These are phyloP conservation scores for Drosophila lutescens DNA, from an alignment of 2,888 invertebrate species.

Conservation along the genomic window DNA sequence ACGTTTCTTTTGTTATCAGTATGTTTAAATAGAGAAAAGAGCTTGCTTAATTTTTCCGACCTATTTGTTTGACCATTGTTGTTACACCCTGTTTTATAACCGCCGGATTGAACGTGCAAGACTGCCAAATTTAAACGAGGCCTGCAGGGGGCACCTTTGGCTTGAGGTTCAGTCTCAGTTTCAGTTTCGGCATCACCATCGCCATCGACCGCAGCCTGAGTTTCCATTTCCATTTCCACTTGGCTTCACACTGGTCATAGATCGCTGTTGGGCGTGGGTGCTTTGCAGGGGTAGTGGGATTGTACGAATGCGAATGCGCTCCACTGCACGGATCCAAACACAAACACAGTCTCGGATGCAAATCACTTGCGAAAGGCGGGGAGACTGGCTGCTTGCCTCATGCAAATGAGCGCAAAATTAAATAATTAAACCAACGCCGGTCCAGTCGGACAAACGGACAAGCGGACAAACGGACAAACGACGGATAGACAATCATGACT, in stretches of 20 bases:
- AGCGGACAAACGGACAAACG: slow-evolving; percentile 3
- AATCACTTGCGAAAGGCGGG: slow-evolving; percentile 59
- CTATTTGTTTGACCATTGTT: background rate
- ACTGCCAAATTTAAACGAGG: slow-evolving; percentile 17
- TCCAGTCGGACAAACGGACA: slow-evolving; percentile 2
- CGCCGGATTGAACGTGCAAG: slow-evolving; percentile 24
- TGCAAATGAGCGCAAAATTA: slow-evolving; percentile 78
- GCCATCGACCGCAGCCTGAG: slow-evolving; percentile 2
- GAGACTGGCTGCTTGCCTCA: slow-evolving; percentile 28
- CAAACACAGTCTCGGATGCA: slow-evolving; percentile 57
- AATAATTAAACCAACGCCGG: slow-evolving; percentile 71
- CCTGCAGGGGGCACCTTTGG: slow-evolving; percentile 26
- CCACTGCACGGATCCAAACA: slow-evolving; percentile 55
- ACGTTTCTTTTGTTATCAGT: too few species aligned
- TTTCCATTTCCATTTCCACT: slow-evolving; percentile 40
- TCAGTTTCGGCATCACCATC: background rate
- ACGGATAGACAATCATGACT: slow-evolving; percentile 26
- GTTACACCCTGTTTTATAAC: slow-evolving; percentile 1
- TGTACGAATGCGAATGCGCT: slow-evolving; percentile 25
- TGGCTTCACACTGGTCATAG: slow-evolving; percentile 20
- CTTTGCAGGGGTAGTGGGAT: background rate
- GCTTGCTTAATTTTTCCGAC: background rate
- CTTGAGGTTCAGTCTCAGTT: slow-evolving; percentile 6
- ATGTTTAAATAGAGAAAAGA: too few species aligned
- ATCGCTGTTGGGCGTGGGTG: slow-evolving; percentile 24